A percentile compares a stretch with the other conserved stretches of the same genome.
Evolutionary conservation across 2,113 vertebrate species (phyloP).

Genomic region (Columbina picui): DNA sequence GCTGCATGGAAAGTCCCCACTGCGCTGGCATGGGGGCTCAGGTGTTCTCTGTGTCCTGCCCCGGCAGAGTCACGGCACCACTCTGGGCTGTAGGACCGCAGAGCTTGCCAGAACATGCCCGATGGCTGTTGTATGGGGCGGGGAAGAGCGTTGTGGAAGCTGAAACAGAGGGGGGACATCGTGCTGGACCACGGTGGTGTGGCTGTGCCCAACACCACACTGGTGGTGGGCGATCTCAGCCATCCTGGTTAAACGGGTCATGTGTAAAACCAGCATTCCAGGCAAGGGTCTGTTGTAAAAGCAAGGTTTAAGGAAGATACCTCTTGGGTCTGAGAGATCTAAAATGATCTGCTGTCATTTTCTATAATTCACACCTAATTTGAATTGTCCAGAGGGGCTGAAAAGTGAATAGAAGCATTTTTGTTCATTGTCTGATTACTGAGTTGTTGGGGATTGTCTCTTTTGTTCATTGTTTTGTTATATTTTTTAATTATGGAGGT

Average conservation of each 20-base stretch:
- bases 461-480: background rate
- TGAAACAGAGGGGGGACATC: background rate
- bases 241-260: background rate
- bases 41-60: background rate
- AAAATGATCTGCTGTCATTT: background rate
- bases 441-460: background rate
- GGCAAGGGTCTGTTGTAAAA: background rate
- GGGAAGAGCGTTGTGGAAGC: background rate
- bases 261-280: background rate
- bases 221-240: background rate
- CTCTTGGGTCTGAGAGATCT: background rate
- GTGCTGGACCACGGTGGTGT: rapidly evolving
- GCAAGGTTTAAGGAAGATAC: background rate
- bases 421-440: background rate
- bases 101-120: background rate
- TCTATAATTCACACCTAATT: background rate
- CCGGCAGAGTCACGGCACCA: background rate
- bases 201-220: background rate
- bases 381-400: background rate
- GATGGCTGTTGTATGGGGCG: background rate
- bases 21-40: background rate
- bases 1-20: background rate
- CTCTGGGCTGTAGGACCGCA: background rate
- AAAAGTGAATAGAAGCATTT: background rate
- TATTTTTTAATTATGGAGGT: background rate